A percentile compares a stretch with the other conserved stretches of the same genome.
phyloP scores from a whole-genome alignment of 1,140 invertebrate species.

The Camponotus floridanus region DNA sequence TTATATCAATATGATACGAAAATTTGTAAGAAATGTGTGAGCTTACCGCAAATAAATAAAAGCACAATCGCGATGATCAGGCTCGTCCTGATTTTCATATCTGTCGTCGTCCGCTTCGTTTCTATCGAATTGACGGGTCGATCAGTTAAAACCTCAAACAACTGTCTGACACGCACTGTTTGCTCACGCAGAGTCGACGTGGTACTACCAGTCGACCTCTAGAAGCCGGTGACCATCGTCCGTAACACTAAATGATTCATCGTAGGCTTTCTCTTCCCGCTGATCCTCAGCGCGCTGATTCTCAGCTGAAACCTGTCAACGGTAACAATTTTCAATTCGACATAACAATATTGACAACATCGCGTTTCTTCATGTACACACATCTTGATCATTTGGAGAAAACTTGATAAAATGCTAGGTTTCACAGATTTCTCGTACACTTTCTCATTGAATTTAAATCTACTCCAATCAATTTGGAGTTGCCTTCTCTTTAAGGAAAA shows the following conservation, averaged over 20 bases:
- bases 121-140: not conserved
- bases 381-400: not conserved
- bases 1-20: not conserved
- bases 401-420: not conserved
- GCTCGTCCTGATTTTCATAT: slow-evolving; percentile 76
- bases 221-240: slow-evolving; percentile 49
- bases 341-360: not conserved
- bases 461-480: not conserved
- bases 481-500: slow-evolving; percentile 5
- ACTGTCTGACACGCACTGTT: slow-evolving; percentile 41
- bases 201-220: slow-evolving; percentile 61
- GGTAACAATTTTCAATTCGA: not conserved
- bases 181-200: slow-evolving; percentile 17
- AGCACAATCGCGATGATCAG: slow-evolving; percentile 73
- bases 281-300: slow-evolving; percentile 33
- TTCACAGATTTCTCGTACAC: slow-evolving; percentile 23
- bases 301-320: not conserved
- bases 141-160: not conserved
- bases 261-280: slow-evolving; percentile 78
- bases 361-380: not conserved
- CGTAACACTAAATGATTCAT: slow-evolving; percentile 44
- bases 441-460: slow-evolving; percentile 25
- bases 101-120: not conserved
- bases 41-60: slow-evolving; percentile 78
- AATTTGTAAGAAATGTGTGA: not conserved